Evolutionary conservation across 1,140 invertebrate genomes (phyloP), one percentile per base, ranked within the genome.

Genomic region (Pogonognathellus flavescens): DNA sequence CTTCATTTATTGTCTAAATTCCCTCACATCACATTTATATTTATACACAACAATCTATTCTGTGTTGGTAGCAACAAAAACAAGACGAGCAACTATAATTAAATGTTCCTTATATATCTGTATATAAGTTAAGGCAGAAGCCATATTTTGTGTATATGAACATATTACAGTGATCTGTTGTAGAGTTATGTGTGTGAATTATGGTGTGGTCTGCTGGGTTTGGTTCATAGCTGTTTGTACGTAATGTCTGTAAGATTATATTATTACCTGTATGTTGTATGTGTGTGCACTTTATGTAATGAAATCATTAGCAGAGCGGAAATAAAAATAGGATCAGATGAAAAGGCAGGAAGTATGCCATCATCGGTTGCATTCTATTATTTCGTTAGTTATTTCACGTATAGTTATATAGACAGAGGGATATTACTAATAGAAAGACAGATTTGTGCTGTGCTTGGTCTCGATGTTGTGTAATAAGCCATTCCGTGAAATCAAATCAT

Each of bases 291-390:
- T 57, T 55, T 81, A 18, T 55, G 50, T 57, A 81, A 81, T 81
- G 80, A 55, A 81, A 59, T 81, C 80, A 81, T 81, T 81, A 55
- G 53, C 59, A 59, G 81, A 82, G 81, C 81, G 81, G 81, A 82
- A 82, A 82, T 82, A 53, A 82, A 82, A 82, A 62, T 57, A 82
- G 81, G 60, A 82, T 60, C 50, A 41, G 41, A 82, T 82, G 81
- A 82, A 82, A 82, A 82, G 81, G 57, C 81, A 82, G 81, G 81
- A 82, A 82, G 81, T 82, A 82, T 82, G 81, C 81, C 81, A 82
- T 82, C 50, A 52, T 50, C 80, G 25, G 55, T 81, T 81, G 20
- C 16, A 76, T 76, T 76, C 70, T 49, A 49, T 50, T 18, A 10
- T 25, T 55, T 53, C n/a, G 53, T 80, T 52, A 41, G 1, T 41